Evolutionary conservation across 2,888 invertebrate genomes (phyloP).

Genomic region (Drosophila paucipuncta): DNA sequence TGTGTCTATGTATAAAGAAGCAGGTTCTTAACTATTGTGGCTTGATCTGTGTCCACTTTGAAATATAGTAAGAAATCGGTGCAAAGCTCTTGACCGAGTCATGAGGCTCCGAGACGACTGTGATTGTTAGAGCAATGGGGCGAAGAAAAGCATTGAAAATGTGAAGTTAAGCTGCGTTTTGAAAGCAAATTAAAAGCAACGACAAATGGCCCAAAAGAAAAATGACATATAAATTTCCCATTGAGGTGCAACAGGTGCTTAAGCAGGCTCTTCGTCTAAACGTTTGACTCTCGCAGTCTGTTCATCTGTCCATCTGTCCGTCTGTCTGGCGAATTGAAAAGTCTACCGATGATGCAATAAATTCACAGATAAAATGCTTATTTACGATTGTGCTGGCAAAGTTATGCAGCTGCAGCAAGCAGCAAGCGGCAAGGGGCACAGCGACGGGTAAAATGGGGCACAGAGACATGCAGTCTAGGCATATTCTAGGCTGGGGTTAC

Average conservation of each 20-base stretch:
- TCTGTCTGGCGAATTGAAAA: slow-evolving; percentile 68
- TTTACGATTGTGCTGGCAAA: slow-evolving; percentile 68
- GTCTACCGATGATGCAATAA: slow-evolving; percentile 80
- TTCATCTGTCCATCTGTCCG: slow-evolving; percentile 2
- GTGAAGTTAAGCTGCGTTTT: slow-evolving; percentile 67
- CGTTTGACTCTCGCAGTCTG: background rate
- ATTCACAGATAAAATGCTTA: slow-evolving; percentile 82
- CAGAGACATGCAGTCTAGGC: slow-evolving; percentile 67
- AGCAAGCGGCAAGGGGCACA: background rate
- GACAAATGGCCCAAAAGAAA: slow-evolving; percentile 68
- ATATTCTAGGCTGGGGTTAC: slow-evolving; percentile 9
- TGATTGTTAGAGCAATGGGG: background rate
- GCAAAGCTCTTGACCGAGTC: slow-evolving; percentile 5
- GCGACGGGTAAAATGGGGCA: background rate
- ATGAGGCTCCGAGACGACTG: background rate
- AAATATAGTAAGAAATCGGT: background rate
- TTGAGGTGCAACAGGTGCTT: slow-evolving; percentile 66
- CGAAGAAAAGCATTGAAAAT: slow-evolving; percentile 32
- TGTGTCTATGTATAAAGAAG: background rate
- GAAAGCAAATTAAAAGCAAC: slow-evolving; percentile 77
- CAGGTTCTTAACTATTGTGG: background rate
- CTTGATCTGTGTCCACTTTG: background rate
- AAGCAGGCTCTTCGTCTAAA: slow-evolving; percentile 2
- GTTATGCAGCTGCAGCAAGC: slow-evolving; percentile 4
- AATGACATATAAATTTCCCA: slow-evolving; percentile 70